phyloP scores from a whole-genome alignment of 2,113 vertebrate genomes.

The Sander vitreus region DNA sequence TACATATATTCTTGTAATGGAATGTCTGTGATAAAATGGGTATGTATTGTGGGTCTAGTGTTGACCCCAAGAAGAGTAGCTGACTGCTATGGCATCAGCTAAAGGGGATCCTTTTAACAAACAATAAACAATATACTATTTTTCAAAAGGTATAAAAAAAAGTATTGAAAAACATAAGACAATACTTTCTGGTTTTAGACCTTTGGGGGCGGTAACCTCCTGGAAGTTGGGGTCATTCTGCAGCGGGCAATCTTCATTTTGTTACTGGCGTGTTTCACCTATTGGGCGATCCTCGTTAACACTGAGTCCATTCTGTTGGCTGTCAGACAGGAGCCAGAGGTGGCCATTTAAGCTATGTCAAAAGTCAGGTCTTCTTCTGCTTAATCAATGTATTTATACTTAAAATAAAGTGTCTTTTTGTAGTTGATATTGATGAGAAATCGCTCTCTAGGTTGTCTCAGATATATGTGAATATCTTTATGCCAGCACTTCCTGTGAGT shows the following conservation, averaged over 20 bases:
- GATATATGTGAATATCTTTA: constrained; percentile 92
- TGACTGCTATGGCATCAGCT: no score
- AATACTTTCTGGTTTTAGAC: constrained; percentile 78
- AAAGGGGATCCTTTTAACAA: no score
- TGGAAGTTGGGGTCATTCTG: constrained; percentile 89
- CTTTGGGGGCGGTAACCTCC: constrained; percentile 87
- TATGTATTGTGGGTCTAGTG: no score
- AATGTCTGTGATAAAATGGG: no score
- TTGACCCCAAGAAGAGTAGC: no score
- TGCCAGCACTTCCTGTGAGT: constrained; percentile 93
- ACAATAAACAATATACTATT: not conserved
- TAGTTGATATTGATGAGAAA: not conserved
- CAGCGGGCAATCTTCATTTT: constrained; percentile 89
- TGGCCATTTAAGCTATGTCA: constrained; percentile 86
- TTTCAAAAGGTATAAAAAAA: not conserved
- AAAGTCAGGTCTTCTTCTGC: not conserved
- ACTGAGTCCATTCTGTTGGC: constrained; percentile 88
- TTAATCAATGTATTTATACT: not conserved
- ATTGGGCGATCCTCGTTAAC: constrained; percentile 95
- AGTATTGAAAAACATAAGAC: not conserved
- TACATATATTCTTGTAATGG: no score
- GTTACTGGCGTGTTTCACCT: constrained; percentile 91
- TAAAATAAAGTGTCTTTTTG: not conserved
- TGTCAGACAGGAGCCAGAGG: constrained; percentile 86
- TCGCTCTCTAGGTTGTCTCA: constrained; percentile 88